These are phyloP conservation scores for Coenonympha glycerion DNA, from an alignment of 2,888 invertebrate genomes.

Conservation along the genomic window DNA sequence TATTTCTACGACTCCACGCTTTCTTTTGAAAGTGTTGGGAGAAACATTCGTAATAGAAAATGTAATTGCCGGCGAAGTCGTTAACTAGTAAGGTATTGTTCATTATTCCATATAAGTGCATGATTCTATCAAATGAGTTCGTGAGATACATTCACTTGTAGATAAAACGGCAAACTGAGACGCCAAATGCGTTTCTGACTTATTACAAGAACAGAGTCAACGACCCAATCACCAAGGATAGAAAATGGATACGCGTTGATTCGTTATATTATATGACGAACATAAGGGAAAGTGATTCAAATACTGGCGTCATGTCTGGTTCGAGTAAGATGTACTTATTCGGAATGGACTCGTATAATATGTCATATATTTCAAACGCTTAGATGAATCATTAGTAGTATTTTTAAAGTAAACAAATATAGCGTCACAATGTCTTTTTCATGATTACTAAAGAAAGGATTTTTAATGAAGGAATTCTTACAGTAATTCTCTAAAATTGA, in stretches of 20 bases:
- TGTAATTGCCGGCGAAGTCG: conserved; percentile 5
- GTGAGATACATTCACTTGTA: conserved; percentile 41
- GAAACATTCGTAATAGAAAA: conserved; percentile 17
- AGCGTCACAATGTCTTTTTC: too few relatives aligned
- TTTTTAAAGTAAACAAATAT: too few relatives aligned
- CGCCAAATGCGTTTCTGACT: conserved; percentile 52
- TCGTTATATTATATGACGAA: conserved; percentile 28
- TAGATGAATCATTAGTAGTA: too few relatives aligned
- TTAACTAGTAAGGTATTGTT: conserved; percentile 22
- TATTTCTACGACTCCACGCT: neutral
- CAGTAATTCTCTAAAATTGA: too few relatives aligned
- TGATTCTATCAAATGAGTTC: conserved; percentile 23
- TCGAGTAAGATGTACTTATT: neutral
- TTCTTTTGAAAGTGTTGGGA: conserved; percentile 17
- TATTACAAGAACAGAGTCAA: conserved; percentile 53
- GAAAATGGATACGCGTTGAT: conserved; percentile 48
- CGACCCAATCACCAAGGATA: conserved; percentile 52
- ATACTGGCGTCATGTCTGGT: neutral
- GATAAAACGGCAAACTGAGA: conserved; percentile 38
- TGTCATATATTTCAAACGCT: too few relatives aligned
- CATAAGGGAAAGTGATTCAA: conserved; percentile 22
- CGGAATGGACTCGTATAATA: too few relatives aligned
- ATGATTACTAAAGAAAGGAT: too few relatives aligned
- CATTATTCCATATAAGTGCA: conserved; percentile 20
- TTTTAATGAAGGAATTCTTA: too few relatives aligned